Evolutionary conservation across 2,797 vertebrate genomes (phyloP).

Genomic region (Ambastaia sidthimunki): DNA sequence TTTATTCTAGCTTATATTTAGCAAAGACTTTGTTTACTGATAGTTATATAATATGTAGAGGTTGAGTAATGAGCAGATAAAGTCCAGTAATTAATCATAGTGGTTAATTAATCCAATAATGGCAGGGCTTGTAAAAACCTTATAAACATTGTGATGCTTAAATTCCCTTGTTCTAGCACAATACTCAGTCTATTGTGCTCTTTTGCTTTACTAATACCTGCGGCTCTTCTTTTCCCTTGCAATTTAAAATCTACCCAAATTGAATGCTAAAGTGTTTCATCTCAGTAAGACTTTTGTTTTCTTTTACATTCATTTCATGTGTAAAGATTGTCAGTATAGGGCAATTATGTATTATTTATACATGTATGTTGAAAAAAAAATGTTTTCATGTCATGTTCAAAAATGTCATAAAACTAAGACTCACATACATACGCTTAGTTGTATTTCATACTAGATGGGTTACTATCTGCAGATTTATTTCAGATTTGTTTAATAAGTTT

Average conservation of each 20-base stretch:
- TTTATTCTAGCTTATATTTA: background rate
- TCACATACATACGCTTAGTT: too few relatives aligned
- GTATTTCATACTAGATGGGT: too few relatives aligned
- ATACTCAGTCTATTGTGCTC: conserved; percentile 19
- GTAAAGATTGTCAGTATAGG: background rate
- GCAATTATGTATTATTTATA: background rate
- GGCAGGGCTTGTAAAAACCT: conserved; percentile 39
- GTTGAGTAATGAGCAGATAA: conserved; percentile 22
- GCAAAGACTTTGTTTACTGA: background rate
- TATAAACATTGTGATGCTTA: conserved; percentile 25
- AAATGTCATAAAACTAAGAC: too few relatives aligned
- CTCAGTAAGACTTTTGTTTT: background rate
- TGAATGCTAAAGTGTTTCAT: background rate
- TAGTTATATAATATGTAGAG: background rate
- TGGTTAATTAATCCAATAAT: conserved; percentile 13
- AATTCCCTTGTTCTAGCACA: conserved; percentile 41
- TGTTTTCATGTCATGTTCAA: too few relatives aligned
- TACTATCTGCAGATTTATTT: too few relatives aligned
- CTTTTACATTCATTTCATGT: background rate
- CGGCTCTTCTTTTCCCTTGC: background rate
- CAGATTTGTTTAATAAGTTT: too few relatives aligned
- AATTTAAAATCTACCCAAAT: background rate
- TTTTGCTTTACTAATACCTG: conserved; percentile 47
- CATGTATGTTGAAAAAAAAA: background rate
- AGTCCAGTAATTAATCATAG: conserved; percentile 44